Base-by-base conservation (phyloP, 1,140 invertebrate species). In the Oryctes rhinoceros region DNA sequence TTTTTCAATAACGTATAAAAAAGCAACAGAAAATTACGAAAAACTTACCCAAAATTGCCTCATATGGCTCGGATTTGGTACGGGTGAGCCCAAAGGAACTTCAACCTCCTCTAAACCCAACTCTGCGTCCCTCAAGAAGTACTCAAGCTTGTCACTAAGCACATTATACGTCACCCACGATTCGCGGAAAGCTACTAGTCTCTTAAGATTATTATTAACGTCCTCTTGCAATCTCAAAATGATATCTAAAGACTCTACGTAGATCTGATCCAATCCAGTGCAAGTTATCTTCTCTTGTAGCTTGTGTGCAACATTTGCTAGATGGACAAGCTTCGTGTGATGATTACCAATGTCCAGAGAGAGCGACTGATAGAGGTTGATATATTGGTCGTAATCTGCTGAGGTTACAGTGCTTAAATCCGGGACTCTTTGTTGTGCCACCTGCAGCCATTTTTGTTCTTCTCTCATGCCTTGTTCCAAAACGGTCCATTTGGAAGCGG, bases 321-420 rank as follows among this genome's bases (percentile, higher is more conserved):
- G 88, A 82, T 95, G 93, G 49, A 92, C 88, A 83, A 95, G 90
- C 85, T 94, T 92, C 0, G 93, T 92, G 82, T 95, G 92, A 87
- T 96, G 95, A 83, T 93, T 92, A 13, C 92, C 92, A 76, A 96
- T 92, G 84, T 96, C 94, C 15, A 92, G 88, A 80, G 92, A 93
- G 24, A 96, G 88, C 3, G 94, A 93, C 88, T 95, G 94, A 87
- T 95, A 95, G 0, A 96, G 87, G 30, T 94, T 94, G 48, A 95
- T 95, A 84, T 95, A 96, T 83, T 95, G 93, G 84, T 96, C 92
- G 82, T 94, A 95, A 83, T 96, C 95, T 10, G 91, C 91, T 1
- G 94, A 95, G 1, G 93, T 94, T 0, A 96, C 93, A 6, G 91
- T 93, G 20, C 92, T 92, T 0, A 96, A 87, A 85, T 95, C 93